These are phyloP conservation scores for Macrochelys suwanniensis DNA, from an alignment of 2,797 vertebrate genomes.

Conservation along the genomic window DNA sequence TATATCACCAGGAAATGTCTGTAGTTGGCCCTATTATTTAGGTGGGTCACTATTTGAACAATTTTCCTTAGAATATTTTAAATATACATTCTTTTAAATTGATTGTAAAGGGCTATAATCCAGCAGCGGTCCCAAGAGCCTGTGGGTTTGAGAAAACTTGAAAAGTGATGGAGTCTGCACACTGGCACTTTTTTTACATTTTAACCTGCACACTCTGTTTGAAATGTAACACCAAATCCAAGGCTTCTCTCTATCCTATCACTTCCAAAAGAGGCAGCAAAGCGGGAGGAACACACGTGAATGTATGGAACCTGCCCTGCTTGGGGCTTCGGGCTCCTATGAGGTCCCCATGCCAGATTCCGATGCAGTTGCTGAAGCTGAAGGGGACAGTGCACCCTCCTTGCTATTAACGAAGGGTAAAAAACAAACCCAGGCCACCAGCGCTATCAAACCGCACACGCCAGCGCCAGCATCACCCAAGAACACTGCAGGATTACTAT, in stretches of 20 bases:
- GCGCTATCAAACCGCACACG: accelerated
- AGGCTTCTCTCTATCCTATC: not conserved
- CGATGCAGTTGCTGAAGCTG: not conserved
- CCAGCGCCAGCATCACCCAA: not conserved
- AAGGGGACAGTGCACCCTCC: not conserved
- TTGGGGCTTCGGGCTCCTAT: not conserved
- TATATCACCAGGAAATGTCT: not conserved
- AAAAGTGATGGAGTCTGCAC: not conserved
- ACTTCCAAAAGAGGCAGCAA: not conserved
- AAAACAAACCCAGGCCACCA: not conserved
- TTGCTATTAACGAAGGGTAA: not conserved
- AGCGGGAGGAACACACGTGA: not conserved
- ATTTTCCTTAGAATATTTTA: not conserved
- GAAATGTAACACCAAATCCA: not conserved
- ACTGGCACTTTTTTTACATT: not conserved
- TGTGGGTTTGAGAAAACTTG: not conserved
- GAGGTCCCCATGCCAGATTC: not conserved
- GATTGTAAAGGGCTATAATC: not conserved
- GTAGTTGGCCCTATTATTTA: not conserved
- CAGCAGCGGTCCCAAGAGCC: not conserved
- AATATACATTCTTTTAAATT: not conserved
- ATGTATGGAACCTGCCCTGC: not conserved
- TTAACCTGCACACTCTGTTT: not conserved
- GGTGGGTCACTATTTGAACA: not conserved
- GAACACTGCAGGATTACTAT: not conserved